Evolutionary conservation across 2,113 vertebrate genomes (phyloP).

Genomic region (Chiloscyllium plagiosum): DNA sequence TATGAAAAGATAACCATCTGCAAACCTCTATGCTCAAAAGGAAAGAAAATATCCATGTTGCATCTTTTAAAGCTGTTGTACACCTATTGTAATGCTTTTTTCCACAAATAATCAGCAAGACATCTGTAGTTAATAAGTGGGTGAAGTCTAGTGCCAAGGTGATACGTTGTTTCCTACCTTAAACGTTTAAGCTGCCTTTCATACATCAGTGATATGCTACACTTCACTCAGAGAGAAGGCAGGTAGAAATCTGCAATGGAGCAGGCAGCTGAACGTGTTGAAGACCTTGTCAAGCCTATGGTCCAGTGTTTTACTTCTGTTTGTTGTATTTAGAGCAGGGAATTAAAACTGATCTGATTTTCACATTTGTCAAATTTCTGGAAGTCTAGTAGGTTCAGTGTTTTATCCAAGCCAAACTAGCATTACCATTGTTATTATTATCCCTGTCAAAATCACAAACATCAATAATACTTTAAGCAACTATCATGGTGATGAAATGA

Average conservation of each 20-base stretch:
- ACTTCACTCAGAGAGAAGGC: neutral
- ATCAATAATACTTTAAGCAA: too few species aligned
- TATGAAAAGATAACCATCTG: constrained; percentile 11
- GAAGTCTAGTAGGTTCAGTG: neutral
- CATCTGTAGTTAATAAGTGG: neutral
- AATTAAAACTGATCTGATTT: neutral
- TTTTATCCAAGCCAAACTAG: neutral
- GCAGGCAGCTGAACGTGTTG: neutral
- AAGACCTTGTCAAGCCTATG: neutral
- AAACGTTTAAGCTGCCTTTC: neutral
- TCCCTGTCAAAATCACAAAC: neutral
- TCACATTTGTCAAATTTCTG: neutral
- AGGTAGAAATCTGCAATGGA: neutral
- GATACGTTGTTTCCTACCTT: neutral
- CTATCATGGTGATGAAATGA: neutral
- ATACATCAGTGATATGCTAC: neutral
- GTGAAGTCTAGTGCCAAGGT: neutral
- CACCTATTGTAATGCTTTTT: constrained; percentile 2
- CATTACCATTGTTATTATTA: neutral
- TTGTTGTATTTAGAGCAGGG: neutral
- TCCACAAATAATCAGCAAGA: constrained; percentile 10
- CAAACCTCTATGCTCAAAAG: neutral
- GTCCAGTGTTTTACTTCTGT: neutral
- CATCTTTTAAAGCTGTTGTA: neutral
- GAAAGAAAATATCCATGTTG: neutral